Evolutionary conservation across 1,140 invertebrate species (phyloP), one percentile per base, ranked within the genome.

Genomic region (Drosophila tropicalis): DNA sequence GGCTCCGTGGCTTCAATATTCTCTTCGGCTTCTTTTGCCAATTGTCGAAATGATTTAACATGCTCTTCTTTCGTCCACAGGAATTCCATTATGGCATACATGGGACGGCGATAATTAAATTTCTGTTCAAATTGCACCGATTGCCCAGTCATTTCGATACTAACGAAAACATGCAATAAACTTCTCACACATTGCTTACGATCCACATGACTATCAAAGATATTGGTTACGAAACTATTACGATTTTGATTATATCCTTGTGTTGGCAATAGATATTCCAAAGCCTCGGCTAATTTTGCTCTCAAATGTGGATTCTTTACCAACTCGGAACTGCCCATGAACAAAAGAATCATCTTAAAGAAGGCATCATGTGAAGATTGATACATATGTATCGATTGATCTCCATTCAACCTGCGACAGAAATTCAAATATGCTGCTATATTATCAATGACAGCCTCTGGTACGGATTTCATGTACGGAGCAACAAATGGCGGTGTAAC

Each of bases 61-160:
- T 98, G 96, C 79, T 96, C 95, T 15, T 94, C 92, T 64, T 96
- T 94, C 41, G 95, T 95, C 98, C 98, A 99, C 12, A 99, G 93
- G 93, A 97, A 98, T 82, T 98, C 95, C 95, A 99, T 96, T 1
- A 98, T 95, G 56, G 95, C 94, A 91, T 99, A 99, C 98, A 99
- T 99, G 6, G 98, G 98, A 64, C 97, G 93, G 41, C 98, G 94
- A 91, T 99, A 99, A 92, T 98, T 98, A 91, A 99, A 99, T 92
- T 99, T 99, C 92, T 99, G 97, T 92, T 99, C 98, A 93, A 99
- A 99, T 87, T 97, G 95, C 6, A 99, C 98, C 92, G 95, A 97
- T 91, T 99, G 96, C 0, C 98, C 98, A 2, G 98, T 99, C 96
- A 98, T 98, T 93, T 99, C 98, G 67, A 99, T 99, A 68, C 97